Percentiles rank a stretch among this genome's conserved stretches.
phyloP scores from a whole-genome alignment of 2,888 invertebrate genomes.

The Sminthurinus aureus region DNA sequence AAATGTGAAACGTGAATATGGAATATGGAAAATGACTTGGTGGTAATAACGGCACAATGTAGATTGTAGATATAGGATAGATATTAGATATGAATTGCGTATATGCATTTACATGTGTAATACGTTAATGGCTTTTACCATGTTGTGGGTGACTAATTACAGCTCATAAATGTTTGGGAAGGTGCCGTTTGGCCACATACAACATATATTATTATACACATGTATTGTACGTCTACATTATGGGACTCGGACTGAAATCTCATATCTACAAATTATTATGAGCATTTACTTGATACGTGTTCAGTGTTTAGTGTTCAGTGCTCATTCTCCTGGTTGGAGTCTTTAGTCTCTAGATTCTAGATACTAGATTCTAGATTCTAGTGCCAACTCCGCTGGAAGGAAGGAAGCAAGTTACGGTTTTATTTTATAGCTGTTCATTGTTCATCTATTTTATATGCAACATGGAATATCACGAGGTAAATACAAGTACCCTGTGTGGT shows the following conservation, averaged over 20 bases:
- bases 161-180: slow-evolving; percentile 50
- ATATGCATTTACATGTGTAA: not conserved
- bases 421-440: too few relatives aligned
- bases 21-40: not conserved
- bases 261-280: slow-evolving; percentile 40
- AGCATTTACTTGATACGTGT: slow-evolving; percentile 13
- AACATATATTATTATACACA: slow-evolving; percentile 33
- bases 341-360: too few relatives aligned
- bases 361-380: too few relatives aligned
- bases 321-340: not conserved
- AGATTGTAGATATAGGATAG: not conserved
- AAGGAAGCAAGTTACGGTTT: too few relatives aligned
- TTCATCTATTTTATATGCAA: not conserved
- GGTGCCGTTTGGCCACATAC: slow-evolving; percentile 45
- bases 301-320: not conserved
- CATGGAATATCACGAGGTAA: not conserved
- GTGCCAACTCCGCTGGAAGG: not conserved
- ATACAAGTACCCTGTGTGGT: too few relatives aligned
- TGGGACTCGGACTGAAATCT: slow-evolving; percentile 17
- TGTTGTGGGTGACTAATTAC: slow-evolving; percentile 53
- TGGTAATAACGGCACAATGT: too few relatives aligned
- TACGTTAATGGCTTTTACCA: not conserved
- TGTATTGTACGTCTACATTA: slow-evolving; percentile 26
- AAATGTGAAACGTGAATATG: not conserved
- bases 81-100: not conserved